These are phyloP conservation scores for Hucho hucho DNA, from an alignment of 2,113 vertebrate species.

Conservation along the genomic window DNA sequence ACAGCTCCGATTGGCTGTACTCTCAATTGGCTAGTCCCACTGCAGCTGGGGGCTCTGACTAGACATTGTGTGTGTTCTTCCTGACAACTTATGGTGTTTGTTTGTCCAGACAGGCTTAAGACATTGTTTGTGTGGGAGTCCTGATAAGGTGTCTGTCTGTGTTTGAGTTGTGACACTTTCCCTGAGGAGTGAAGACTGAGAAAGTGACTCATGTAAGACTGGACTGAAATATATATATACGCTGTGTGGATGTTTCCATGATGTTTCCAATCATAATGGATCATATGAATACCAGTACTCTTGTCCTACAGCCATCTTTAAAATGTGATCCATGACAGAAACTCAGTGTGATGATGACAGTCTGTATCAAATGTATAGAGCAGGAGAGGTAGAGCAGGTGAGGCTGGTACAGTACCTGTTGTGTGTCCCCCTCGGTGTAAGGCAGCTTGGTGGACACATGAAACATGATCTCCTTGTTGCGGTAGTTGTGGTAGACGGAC, in stretches of 20 bases:
- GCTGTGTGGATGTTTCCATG: no score
- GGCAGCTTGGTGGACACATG: conserved; percentile 96
- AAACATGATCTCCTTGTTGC: conserved; percentile 98
- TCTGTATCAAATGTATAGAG: not conserved
- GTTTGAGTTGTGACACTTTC: no score
- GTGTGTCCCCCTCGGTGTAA: conserved; percentile 92
- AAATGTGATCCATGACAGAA: no score
- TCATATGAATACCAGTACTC: no score
- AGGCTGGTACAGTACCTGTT: conserved; percentile 80
- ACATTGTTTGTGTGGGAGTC: no score
- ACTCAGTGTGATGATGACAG: not conserved
- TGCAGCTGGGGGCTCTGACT: conserved; percentile 10
- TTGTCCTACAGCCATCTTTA: no score
- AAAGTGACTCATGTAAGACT: no score
- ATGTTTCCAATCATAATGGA: no score
- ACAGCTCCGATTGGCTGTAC: not conserved
- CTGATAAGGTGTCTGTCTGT: no score
- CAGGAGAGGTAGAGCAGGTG: not conserved
- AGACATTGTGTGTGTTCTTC: conserved; percentile 21
- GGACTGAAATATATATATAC: no score
- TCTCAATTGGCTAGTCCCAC: conserved; percentile 9
- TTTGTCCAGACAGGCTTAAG: not conserved
- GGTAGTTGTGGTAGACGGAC: conserved; percentile 92
- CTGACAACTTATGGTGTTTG: not conserved
- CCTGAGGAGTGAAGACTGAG: no score